Conservation (phyloP, 2,797 vertebrate genomes). For the Sphenodon punctatus region DNA sequence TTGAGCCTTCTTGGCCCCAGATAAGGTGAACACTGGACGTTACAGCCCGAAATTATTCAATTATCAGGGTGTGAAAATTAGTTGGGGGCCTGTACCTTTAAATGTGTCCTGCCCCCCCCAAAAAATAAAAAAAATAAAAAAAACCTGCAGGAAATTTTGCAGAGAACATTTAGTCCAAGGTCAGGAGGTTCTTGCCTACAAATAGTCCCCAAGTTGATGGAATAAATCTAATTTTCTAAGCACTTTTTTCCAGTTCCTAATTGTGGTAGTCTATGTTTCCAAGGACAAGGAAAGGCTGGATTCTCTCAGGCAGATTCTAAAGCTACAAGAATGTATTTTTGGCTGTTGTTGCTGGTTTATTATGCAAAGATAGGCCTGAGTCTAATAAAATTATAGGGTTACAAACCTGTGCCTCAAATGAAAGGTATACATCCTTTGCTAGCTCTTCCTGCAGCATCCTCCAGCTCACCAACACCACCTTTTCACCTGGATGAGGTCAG, state of each 20-base stretch:
- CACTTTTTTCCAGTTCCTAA: no score
- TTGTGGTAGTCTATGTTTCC: no score
- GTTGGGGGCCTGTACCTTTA: no score
- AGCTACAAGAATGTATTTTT: neutral
- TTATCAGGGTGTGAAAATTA: no score
- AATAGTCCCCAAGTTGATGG: no score
- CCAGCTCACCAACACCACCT: neutral
- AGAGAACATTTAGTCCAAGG: neutral
- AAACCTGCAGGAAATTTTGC: neutral
- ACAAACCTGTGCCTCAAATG: neutral
- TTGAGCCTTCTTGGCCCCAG: no score
- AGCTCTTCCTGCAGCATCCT: neutral
- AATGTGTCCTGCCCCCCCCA: no score
- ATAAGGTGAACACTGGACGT: no score
- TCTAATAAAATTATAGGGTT: neutral
- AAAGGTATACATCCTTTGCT: neutral
- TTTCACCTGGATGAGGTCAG: neutral
- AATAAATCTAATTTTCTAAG: no score
- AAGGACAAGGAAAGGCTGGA: neutral
- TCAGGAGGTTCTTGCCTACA: no score
- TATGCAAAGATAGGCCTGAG: neutral
- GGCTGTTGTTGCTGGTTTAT: neutral
- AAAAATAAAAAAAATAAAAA: no score
- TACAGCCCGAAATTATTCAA: no score
- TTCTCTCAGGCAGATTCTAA: neutral